Base-by-base conservation (phyloP, 1,140 invertebrate species). In the Drosophila ironensis region DNA sequence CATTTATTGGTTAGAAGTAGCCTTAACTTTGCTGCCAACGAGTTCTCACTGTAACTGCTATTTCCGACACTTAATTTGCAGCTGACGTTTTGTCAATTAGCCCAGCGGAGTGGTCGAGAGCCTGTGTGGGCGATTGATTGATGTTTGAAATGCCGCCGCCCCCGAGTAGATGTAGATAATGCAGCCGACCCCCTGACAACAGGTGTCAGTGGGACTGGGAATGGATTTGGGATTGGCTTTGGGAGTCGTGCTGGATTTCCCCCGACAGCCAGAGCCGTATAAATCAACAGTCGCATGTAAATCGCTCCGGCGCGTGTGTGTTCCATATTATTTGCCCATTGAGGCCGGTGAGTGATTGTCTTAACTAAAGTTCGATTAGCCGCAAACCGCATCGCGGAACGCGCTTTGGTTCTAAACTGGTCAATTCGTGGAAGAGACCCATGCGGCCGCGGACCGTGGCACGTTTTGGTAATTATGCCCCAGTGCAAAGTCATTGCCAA, bases 61-160 rank as follows among this genome's bases (percentile, higher is more conserved):
- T 56, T 47, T 51, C 68, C 61, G 48, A 47, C 40, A 38, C 51
- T 60, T 72, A 82, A 84, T 84, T 82, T 77, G 73, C 81, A 71
- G 50, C 69, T 57, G 69, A 82, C 77, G 53, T 66, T 82, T 59
- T 84, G 77, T 82, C 77, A 82, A 82, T 82, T 82, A 82, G 73
- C 61, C 42, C 37, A 54, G 44, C 54, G 73, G 53, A 57, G 56
- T 42, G 40, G 30, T 25, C 28, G 11, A 19, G 53, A 24, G 37
- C 22, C n/a, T 27, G 72, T 57, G 76, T 72, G 77, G 77, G 78
- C 47, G 73, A 73, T 59, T 77, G 77, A 84, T 82, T 84, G 69
- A 82, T 82, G 78, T 82, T 66, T 24, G 16, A 72, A 41, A 64
- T 61, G 51, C 66, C 60, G 61, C 50, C 64, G 46, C 12, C 60